phyloP scores from a whole-genome alignment of 2,113 vertebrate species.

The Peromyscus leucopus region DNA sequence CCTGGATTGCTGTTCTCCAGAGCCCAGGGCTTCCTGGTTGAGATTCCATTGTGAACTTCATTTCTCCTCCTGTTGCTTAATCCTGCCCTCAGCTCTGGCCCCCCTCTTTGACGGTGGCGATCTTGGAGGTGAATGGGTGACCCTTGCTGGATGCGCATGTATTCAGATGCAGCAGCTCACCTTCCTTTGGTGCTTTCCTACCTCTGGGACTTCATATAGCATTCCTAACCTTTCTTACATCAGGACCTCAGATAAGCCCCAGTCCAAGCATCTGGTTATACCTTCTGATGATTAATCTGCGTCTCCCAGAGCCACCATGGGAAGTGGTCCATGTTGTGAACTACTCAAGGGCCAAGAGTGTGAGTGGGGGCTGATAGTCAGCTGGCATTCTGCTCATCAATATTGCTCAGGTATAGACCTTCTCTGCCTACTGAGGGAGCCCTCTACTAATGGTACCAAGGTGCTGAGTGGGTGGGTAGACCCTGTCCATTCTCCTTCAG shows the following conservation, averaged over 20 bases:
- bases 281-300: background rate
- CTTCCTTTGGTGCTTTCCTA: background rate
- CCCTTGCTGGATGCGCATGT: background rate
- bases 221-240: conserved; percentile 39
- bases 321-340: background rate
- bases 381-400: background rate
- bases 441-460: conserved; percentile 60
- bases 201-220: background rate
- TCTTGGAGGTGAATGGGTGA: background rate
- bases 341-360: background rate
- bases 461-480: conserved; percentile 18
- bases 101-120: background rate
- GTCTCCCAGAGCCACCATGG: background rate
- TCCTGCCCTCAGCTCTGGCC: background rate
- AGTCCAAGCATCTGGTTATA: background rate
- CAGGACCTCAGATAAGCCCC: background rate
- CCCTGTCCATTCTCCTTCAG: background rate
- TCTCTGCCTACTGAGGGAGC: conserved; percentile 33
- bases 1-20: background rate
- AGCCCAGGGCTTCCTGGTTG: background rate
- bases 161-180: background rate
- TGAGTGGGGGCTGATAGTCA: background rate
- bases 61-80: background rate
- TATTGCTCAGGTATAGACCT: background rate
- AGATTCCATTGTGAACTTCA: conserved; percentile 29